A percentile compares a stretch with the other conserved stretches of the same genome.
These are phyloP conservation scores for Drosophila tripunctata DNA, from an alignment of 2,888 invertebrate genomes.

Conservation along the genomic window DNA sequence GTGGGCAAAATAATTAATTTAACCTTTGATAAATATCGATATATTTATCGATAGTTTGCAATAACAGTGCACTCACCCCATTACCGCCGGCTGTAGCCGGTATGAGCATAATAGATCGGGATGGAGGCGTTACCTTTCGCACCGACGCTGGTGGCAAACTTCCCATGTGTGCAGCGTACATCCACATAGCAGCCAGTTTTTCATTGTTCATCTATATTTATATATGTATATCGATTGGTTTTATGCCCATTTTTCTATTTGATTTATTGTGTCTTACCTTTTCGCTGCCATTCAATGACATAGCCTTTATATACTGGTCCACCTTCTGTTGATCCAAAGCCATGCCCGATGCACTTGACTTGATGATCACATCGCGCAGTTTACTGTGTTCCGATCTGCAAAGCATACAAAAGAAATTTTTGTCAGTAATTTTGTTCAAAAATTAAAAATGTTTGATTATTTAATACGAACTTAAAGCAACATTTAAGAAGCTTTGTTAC, in stretches of 20 bases:
- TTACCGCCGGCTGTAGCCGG: conserved; percentile 78
- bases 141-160: conserved; percentile 55
- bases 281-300: conserved; percentile 77
- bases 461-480: too few relatives aligned
- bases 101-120: conserved; percentile 81
- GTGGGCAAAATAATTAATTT: too few relatives aligned
- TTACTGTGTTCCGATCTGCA: conserved; percentile 65
- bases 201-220: conserved; percentile 78
- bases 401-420: not conserved
- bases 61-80: conserved; percentile 67
- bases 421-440: too few relatives aligned
- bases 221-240: too few relatives aligned
- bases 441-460: too few relatives aligned
- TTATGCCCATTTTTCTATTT: too few relatives aligned
- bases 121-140: conserved; percentile 56
- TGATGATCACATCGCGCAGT: conserved; percentile 74
- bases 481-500: too few relatives aligned
- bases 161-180: conserved; percentile 79
- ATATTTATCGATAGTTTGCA: too few relatives aligned
- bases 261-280: conserved; percentile 61
- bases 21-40: too few relatives aligned
- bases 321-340: conserved; percentile 81
- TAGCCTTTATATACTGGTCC: conserved; percentile 83
- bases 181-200: conserved; percentile 82
- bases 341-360: conserved; percentile 66